Conservation (phyloP, 2,888 invertebrate species). For the Aromia moschata region DNA sequence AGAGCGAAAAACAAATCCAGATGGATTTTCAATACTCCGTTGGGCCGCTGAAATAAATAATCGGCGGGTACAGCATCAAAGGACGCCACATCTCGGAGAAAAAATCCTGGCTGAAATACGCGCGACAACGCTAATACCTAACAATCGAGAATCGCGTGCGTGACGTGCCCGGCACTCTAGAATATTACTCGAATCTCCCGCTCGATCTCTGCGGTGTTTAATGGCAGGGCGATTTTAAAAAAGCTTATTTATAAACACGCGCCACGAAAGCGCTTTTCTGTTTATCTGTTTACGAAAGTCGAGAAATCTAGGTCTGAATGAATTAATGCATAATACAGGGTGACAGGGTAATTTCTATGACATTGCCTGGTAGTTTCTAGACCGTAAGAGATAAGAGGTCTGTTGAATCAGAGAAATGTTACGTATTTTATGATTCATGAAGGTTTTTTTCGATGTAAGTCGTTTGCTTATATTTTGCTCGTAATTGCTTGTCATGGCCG, state of each 20-base stretch:
- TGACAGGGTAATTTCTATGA: too few relatives aligned
- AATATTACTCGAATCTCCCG: slow-evolving; percentile 5
- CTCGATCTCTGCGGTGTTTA: slow-evolving; percentile 1
- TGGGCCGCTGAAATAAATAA: slow-evolving; percentile 19
- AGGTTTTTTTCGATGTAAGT: too few relatives aligned
- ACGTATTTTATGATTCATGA: too few relatives aligned
- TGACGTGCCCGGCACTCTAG: slow-evolving; percentile 19
- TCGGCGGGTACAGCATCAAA: slow-evolving; percentile 24
- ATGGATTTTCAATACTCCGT: slow-evolving; percentile 2
- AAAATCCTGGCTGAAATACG: slow-evolving; percentile 25
- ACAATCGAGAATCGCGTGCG: slow-evolving; percentile 25
- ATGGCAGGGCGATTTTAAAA: background rate
- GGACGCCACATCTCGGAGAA: slow-evolving; percentile 16
- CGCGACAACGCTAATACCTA: slow-evolving; percentile 21
- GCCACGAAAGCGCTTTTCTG: background rate
- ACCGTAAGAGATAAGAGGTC: too few relatives aligned
- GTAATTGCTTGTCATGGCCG: too few relatives aligned
- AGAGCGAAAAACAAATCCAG: background rate
- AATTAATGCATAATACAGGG: too few relatives aligned
- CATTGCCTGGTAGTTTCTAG: too few relatives aligned
- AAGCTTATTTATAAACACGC: background rate
- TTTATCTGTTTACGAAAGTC: too few relatives aligned
- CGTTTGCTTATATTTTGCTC: too few relatives aligned
- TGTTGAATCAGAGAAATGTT: too few relatives aligned
- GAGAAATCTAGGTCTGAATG: too few relatives aligned